A percentile compares a stretch with the other conserved stretches of the same genome.
Evolutionary conservation across 2,888 invertebrate species (phyloP).

Genomic region (Cryptus viduatorius): DNA sequence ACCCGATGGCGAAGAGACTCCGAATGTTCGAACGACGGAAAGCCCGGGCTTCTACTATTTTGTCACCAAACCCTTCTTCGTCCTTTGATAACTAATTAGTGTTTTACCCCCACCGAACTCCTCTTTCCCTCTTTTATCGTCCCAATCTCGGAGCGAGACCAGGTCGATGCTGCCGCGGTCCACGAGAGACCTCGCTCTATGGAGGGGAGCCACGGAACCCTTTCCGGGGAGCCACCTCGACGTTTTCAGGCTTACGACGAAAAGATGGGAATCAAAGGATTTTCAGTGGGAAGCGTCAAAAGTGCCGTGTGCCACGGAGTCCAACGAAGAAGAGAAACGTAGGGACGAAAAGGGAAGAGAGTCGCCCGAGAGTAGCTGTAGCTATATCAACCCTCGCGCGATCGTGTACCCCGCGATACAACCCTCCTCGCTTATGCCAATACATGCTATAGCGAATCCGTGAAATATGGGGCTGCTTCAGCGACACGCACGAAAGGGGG

Average conservation of each 20-base stretch:
- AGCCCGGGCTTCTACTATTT: slow-evolving; percentile 79
- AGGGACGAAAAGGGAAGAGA: slow-evolving; percentile 56
- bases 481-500: slow-evolving; percentile 19
- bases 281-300: slow-evolving; percentile 82
- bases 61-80: slow-evolving; percentile 84
- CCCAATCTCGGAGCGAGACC: slow-evolving; percentile 79
- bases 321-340: slow-evolving; percentile 57
- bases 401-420: slow-evolving; percentile 49
- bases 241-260: too few species aligned
- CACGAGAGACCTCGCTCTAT: slow-evolving; percentile 40
- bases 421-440: slow-evolving; percentile 39
- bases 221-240: slow-evolving; percentile 58
- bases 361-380: slow-evolving; percentile 70
- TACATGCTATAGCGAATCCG: slow-evolving; percentile 26
- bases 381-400: slow-evolving; percentile 66
- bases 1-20: slow-evolving; percentile 9
- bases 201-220: slow-evolving; percentile 67
- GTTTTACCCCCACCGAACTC: slow-evolving; percentile 85
- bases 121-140: slow-evolving; percentile 81
- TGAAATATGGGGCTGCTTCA: slow-evolving; percentile 37
- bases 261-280: slow-evolving; percentile 85
- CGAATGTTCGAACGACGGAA: slow-evolving; percentile 51
- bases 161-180: slow-evolving; percentile 13
- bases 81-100: slow-evolving; percentile 88
- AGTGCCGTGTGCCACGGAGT: slow-evolving; percentile 74